Evolutionary conservation across 1,140 invertebrate genomes (phyloP), one percentile per base, ranked within the genome.

Genomic region (Tetramorium simillimum): DNA sequence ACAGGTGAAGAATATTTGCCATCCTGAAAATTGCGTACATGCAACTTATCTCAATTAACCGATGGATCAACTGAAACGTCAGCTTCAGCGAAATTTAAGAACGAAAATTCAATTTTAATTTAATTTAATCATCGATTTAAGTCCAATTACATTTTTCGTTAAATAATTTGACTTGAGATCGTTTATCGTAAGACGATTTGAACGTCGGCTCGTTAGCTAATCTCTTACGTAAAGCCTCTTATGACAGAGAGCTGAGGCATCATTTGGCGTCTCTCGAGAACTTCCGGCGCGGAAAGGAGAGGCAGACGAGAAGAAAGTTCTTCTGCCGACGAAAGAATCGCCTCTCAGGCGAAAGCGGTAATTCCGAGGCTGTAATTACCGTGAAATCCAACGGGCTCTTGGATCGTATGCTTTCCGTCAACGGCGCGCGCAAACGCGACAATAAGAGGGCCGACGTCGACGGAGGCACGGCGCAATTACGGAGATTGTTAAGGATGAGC

Each of bases 401-500:
- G 1, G 88, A 88, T 3, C 90, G 90, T 12, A 89, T 94, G 70
- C 93, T 94, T 78, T 91, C 89, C 0, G 80, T 86, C 2, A 91
- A 75, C 5, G 89, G 63, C 6, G 21, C 33, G 4, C 49, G 24
- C 12, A 90, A 90, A 40, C 72, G 62, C 6, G 81, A 86, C n/a
- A 86, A 82, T 28, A 73, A 72, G 33, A 24, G 7, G 0, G 53
- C 40, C 40, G 5, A 86, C 40, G 40, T 43, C 9, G 80, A 90
- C 4, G 75, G 37, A 12, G 65, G 86, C 2, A 90, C 84, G 12
- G 69, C 40, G 56, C 90, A 93, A 16, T 62, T 95, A 10, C 91
- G 89, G 75, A 90, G 92, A 53, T 85, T 95, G 5, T 78, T 96
- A 5, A 93, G 88, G 85, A 86, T 95, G 78, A 94, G 96, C 28